Evolutionary conservation across 2,888 invertebrate species (phyloP).

Genomic region (Cosmopolites sordidus): DNA sequence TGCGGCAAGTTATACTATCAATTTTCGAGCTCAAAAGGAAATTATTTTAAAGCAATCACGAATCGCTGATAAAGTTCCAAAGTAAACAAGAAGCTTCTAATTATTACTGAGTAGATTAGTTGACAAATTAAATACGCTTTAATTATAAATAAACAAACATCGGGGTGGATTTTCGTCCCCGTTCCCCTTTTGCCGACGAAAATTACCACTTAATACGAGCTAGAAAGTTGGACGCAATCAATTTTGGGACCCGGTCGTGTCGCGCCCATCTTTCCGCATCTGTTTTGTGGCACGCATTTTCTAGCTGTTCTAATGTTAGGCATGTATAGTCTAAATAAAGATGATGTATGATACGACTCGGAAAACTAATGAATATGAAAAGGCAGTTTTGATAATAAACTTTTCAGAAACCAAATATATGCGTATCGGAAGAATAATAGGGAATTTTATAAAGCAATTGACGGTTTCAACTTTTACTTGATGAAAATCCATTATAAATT

Average conservation of each 20-base stretch:
- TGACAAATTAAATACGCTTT: constrained; percentile 25
- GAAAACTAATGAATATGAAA: too few species aligned
- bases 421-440: too few species aligned
- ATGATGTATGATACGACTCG: too few species aligned
- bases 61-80: constrained; percentile 14
- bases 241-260: constrained; percentile 7
- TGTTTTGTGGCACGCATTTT: too few species aligned
- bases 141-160: constrained; percentile 25
- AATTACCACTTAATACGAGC: constrained; percentile 22
- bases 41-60: constrained; percentile 10
- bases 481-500: too few species aligned
- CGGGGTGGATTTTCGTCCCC: constrained; percentile 11
- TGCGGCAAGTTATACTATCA: not conserved
- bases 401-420: too few species aligned
- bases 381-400: too few species aligned
- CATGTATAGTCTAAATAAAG: too few species aligned
- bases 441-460: too few species aligned
- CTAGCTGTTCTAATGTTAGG: too few species aligned
- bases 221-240: constrained; percentile 20
- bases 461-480: too few species aligned
- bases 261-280: too few species aligned
- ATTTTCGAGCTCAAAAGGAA: not conserved
- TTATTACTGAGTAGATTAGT: constrained; percentile 21
- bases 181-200: not conserved
- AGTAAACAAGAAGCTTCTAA: constrained; percentile 17